Conservation (phyloP, 2,113 vertebrate genomes). For the Antechinus flavipes region DNA sequence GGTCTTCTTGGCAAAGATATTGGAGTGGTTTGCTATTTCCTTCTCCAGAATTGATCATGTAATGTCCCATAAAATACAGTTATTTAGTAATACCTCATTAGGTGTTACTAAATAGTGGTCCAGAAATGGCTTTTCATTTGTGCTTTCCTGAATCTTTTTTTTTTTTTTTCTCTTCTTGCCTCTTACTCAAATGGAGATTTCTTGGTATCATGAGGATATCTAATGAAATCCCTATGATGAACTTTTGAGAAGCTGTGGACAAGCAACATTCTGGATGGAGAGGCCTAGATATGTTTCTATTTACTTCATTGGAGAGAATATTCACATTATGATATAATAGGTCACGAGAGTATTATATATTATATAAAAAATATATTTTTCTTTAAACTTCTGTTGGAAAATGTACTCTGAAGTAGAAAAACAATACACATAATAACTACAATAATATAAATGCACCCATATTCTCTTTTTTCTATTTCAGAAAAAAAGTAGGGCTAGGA, state of each 20-base stretch:
- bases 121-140: background rate
- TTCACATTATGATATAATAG: background rate
- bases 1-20: no score
- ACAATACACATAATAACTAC: background rate
- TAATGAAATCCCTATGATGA: background rate
- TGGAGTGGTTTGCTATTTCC: no score
- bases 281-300: background rate
- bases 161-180: background rate
- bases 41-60: no score
- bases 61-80: background rate
- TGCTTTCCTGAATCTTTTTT: background rate
- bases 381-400: no score
- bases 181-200: background rate
- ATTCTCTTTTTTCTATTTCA: background rate
- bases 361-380: no score
- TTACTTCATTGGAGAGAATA: background rate
- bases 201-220: background rate
- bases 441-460: background rate
- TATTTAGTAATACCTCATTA: background rate
- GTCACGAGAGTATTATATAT: background rate
- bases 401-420: background rate
- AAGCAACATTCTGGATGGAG: background rate
- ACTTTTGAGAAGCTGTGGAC: background rate
- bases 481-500: background rate
- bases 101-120: background rate